Evolutionary conservation across 2,113 vertebrate species (phyloP).

Genomic region (Clupea harengus): DNA sequence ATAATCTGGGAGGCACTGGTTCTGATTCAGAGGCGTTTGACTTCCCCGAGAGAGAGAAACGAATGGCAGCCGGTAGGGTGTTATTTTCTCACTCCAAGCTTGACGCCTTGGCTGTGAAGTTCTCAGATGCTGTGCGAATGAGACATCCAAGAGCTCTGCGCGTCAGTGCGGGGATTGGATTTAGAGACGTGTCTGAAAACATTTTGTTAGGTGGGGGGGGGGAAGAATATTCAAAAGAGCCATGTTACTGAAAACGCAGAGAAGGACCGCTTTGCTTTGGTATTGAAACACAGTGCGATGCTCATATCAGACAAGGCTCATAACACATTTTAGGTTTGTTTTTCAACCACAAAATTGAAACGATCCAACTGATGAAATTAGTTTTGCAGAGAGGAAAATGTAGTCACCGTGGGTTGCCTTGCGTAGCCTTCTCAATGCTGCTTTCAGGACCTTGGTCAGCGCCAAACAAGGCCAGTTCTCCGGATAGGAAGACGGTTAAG

Average conservation of each 20-base stretch:
- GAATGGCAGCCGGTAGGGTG: background rate
- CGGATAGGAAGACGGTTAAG: background rate
- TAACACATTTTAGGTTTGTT: too few species aligned
- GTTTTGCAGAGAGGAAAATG: background rate
- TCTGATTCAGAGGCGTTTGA: background rate
- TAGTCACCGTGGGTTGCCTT: background rate
- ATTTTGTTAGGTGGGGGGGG: background rate
- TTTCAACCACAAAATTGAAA: background rate
- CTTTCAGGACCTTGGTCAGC: conserved; percentile 73
- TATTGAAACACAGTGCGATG: background rate
- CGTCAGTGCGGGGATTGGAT: conserved; percentile 19
- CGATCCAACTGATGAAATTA: background rate
- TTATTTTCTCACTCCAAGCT: conserved; percentile 39
- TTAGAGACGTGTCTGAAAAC: background rate
- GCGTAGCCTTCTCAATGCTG: background rate
- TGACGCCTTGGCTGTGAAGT: conserved; percentile 52
- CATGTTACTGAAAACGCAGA: background rate
- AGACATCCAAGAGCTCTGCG: conserved; percentile 28
- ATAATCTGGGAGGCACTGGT: background rate
- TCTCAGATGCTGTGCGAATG: conserved; percentile 55
- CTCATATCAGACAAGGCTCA: background rate
- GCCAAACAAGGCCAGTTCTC: conserved; percentile 25
- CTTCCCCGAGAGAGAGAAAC: background rate
- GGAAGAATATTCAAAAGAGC: background rate
- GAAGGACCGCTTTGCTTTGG: background rate